Conservation (phyloP, 2,113 vertebrate species). For the Neoarius graeffei region DNA sequence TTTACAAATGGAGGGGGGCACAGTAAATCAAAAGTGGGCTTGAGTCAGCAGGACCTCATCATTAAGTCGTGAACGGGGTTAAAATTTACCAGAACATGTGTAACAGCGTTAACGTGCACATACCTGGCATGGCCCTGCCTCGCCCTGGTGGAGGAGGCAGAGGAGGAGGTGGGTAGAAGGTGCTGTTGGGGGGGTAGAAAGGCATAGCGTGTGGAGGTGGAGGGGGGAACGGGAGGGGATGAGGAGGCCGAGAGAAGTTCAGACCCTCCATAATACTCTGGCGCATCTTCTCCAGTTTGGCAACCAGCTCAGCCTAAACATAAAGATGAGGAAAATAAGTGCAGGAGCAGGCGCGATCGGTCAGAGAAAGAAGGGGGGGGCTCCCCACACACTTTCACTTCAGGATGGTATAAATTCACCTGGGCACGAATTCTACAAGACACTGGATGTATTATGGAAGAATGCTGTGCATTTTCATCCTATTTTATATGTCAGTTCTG, state of each 20-base stretch:
- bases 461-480: not conserved
- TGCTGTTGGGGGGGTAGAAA: conserved; percentile 81
- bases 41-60: not conserved
- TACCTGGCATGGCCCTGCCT: conserved; percentile 85
- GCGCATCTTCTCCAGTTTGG: conserved; percentile 94
- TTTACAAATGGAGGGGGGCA: not conserved
- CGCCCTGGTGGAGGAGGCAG: conserved; percentile 83
- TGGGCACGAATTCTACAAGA: not conserved
- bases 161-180: conserved; percentile 84
- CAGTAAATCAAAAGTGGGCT: not conserved
- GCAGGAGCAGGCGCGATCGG: not conserved
- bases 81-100: not conserved
- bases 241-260: conserved; percentile 85
- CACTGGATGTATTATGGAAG: too few species aligned
- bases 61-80: not conserved
- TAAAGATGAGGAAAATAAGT: conserved; percentile 1
- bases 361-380: not conserved
- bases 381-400: not conserved
- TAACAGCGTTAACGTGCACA: conserved; percentile 53
- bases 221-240: conserved; percentile 83
- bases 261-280: conserved; percentile 95
- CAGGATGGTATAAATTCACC: not conserved
- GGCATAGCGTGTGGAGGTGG: conserved; percentile 83
- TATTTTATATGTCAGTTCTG: not conserved
- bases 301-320: conserved; percentile 83